phyloP scores from a whole-genome alignment of 2,113 vertebrate species.

The Pitta sordida region DNA sequence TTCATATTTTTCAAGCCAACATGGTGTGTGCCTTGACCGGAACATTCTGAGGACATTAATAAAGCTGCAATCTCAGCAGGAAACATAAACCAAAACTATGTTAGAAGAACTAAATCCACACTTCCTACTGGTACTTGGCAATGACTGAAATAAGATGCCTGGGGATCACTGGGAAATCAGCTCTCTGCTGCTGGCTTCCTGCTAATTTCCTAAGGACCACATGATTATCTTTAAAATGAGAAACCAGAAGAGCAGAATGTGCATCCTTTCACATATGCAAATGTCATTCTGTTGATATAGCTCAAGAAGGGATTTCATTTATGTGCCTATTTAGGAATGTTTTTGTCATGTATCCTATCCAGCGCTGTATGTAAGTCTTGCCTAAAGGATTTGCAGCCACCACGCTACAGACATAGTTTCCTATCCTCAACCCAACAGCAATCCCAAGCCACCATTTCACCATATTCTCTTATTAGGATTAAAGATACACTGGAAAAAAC shows the following conservation, averaged over 20 bases:
- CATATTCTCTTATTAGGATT: background rate
- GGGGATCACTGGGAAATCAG: constrained; percentile 46
- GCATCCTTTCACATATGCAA: constrained; percentile 21
- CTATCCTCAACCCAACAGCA: background rate
- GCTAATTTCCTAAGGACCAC: constrained; percentile 48
- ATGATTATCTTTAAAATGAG: constrained; percentile 27
- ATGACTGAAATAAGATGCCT: constrained; percentile 40
- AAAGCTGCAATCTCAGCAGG: constrained; percentile 52
- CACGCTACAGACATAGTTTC: background rate
- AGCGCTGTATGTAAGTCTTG: background rate
- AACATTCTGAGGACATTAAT: constrained; percentile 59
- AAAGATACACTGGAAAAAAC: background rate
- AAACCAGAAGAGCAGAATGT: constrained; percentile 29
- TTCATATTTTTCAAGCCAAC: constrained; percentile 45
- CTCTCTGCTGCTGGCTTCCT: constrained; percentile 33
- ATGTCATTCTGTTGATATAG: background rate
- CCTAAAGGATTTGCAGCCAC: background rate
- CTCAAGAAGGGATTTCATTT: background rate
- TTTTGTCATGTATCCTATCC: background rate
- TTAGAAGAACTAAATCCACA: constrained; percentile 45
- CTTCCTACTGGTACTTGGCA: constrained; percentile 52
- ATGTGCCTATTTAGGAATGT: background rate
- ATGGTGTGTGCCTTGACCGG: constrained; percentile 32
- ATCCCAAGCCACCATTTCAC: background rate
- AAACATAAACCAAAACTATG: constrained; percentile 47